A percentile compares a stretch with the other conserved stretches of the same genome.
These are phyloP conservation scores for Xylocopa sonorina DNA, from an alignment of 1,140 invertebrate species.

Conservation along the genomic window DNA sequence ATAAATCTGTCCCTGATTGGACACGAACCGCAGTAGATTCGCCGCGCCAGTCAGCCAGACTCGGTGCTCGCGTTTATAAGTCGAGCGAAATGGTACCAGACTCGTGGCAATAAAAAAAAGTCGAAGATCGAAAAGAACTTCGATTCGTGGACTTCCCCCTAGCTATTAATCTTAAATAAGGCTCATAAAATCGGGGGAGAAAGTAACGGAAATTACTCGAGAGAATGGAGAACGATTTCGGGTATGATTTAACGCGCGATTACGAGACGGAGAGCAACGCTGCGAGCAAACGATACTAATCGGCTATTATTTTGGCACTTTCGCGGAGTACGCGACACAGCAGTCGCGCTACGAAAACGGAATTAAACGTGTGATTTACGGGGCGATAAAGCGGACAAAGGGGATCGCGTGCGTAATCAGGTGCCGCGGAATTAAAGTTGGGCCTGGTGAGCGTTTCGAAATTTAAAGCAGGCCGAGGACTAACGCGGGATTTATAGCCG, in stretches of 20 bases:
- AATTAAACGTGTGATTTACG: slow-evolving; percentile 41
- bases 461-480: slow-evolving; percentile 11
- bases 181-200: no score
- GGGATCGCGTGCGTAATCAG: slow-evolving; percentile 31
- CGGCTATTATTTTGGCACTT: slow-evolving; percentile 31
- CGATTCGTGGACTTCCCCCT: no score
- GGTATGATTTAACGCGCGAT: background rate
- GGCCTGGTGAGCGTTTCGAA: background rate
- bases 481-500: slow-evolving; percentile 13
- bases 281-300: slow-evolving; percentile 19
- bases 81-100: no score
- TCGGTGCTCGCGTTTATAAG: no score
- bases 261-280: background rate
- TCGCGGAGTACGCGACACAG: background rate
- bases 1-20: no score
- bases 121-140: no score
- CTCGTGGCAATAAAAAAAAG: no score
- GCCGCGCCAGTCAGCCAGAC: no score
- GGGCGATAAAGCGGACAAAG: slow-evolving; percentile 11
- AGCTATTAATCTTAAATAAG: no score
- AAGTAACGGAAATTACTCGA: background rate
- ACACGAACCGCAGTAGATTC: no score
- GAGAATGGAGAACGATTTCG: background rate
- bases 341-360: slow-evolving; percentile 20
- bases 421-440: slow-evolving; percentile 29